Conservation (phyloP, 1,140 invertebrate genomes). For the Drosophila neocordata region DNA sequence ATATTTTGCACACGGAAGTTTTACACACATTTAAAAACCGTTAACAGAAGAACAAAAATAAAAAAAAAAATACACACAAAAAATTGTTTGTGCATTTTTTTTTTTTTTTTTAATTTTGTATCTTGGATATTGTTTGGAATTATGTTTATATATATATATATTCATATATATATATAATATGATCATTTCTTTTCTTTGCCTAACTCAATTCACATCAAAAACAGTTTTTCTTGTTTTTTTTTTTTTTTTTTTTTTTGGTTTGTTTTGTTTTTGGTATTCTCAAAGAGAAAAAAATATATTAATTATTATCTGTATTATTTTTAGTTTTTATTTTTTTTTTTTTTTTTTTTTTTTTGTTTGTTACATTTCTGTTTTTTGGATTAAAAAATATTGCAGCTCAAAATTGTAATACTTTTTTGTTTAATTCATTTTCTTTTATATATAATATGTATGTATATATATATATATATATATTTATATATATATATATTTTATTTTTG, state of each 20-base stretch:
- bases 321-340: constrained; percentile 46
- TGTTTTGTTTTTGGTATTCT: constrained; percentile 61
- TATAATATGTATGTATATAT: constrained; percentile 14
- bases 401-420: constrained; percentile 76
- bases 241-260: constrained; percentile 13
- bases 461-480: constrained; percentile 13
- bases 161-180: constrained; percentile 14
- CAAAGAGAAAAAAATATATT: constrained; percentile 81
- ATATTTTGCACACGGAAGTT: constrained; percentile 73
- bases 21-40: constrained; percentile 71
- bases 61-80: constrained; percentile 72
- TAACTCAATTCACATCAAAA: constrained; percentile 78
- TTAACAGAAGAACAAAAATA: constrained; percentile 5
- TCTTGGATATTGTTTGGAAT: constrained; percentile 62
- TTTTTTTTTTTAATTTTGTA: constrained; percentile 49
- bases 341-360: constrained; percentile 23
- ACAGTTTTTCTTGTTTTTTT: constrained; percentile 37
- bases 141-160: constrained; percentile 4
- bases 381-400: constrained; percentile 80
- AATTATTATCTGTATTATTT: constrained; percentile 73
- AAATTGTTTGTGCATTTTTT: constrained; percentile 44
- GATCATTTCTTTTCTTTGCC: constrained; percentile 47
- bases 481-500: constrained; percentile 37
- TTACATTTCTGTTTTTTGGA: constrained; percentile 35
- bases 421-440: constrained; percentile 20